A percentile compares a stretch with the other conserved stretches of the same genome.
Evolutionary conservation across 2,113 vertebrate genomes (phyloP).

Genomic region (Microtus pennsylvanicus): DNA sequence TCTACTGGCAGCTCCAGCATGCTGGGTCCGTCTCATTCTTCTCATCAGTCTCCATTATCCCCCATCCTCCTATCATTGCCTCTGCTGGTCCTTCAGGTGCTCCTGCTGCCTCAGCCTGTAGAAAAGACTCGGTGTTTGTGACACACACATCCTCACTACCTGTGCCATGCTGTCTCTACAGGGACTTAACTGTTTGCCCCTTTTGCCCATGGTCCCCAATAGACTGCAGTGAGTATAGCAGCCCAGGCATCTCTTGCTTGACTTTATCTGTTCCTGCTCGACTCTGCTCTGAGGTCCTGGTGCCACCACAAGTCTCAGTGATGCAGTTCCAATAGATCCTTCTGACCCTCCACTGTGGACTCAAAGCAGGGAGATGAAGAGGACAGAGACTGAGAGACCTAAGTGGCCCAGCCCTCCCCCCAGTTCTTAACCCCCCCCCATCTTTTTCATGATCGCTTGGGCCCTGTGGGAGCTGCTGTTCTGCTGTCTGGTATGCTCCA

Average conservation of each 20-base stretch:
- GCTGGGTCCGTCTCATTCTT: rapidly evolving
- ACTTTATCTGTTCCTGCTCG: rapidly evolving
- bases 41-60: rapidly evolving
- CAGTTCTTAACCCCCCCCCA: rapidly evolving
- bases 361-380: conserved; percentile 73
- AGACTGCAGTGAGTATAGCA: too few species aligned
- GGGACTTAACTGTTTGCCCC: neutral
- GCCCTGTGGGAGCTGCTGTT: neutral
- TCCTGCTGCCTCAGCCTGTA: neutral
- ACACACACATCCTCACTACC: neutral
- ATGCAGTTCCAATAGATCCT: conserved; percentile 74
- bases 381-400: conserved; percentile 74
- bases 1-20: neutral
- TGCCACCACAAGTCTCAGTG: conserved; percentile 67
- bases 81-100: neutral
- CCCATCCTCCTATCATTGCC: neutral
- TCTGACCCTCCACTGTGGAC: conserved; percentile 70
- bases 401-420: neutral
- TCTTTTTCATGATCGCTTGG: too few species aligned
- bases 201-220: neutral
- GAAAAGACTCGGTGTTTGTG: neutral
- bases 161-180: neutral
- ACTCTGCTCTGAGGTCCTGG: neutral
- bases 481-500: neutral
- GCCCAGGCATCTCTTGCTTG: rapidly evolving